Base-by-base conservation (phyloP, 2,113 vertebrate genomes). In the Salminus brasiliensis region DNA sequence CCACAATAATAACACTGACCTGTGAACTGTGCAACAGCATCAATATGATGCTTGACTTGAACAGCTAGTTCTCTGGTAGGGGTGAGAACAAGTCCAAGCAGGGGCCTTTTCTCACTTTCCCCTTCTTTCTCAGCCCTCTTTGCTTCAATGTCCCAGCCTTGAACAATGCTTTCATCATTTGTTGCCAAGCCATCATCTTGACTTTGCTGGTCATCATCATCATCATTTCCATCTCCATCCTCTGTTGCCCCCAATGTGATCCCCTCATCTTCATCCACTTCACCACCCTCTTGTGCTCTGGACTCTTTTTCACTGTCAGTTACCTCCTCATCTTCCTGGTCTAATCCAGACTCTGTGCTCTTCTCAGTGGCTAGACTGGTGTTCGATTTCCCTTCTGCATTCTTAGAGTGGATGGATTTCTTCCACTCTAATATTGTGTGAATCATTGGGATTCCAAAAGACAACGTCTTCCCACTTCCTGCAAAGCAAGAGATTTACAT, bases 401-500 rank as follows among this genome's bases (percentile, higher is more conserved):
- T 53, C 59, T 87, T 85, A 83, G 84, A 73, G 57, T 85, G 68
- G 2, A 82, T 12, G 4, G 84, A 39, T 59, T 91, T 88, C 80
- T 90, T 95, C 96, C 96, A 97, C 84, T 95, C 93, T 75, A 98
- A 88, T 86, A 99, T 95, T 47, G 90, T 84, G 57, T 99, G 94
- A 85, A 99, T 97, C 94, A 99, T 95, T 1, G 98, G 98, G 85
- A 99, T 98, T 55, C 95, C 96, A 87, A 98, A 99, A 71, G 97
- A 96, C 68, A 98, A 91, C 0, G 97, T 99, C 89, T 99, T 99
- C 13, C 97, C 98, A 0, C 97, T 98, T 88, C 97, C 98, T 99
- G 86, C 29, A 63, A 4, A 68, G 72, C 5, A 78, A 60, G 62
- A 39, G 32, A 0, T 66, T 66, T 34, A 34, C 60, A 34, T 36